phyloP scores from a whole-genome alignment of 2,113 vertebrate species.

The Symphodus melops region DNA sequence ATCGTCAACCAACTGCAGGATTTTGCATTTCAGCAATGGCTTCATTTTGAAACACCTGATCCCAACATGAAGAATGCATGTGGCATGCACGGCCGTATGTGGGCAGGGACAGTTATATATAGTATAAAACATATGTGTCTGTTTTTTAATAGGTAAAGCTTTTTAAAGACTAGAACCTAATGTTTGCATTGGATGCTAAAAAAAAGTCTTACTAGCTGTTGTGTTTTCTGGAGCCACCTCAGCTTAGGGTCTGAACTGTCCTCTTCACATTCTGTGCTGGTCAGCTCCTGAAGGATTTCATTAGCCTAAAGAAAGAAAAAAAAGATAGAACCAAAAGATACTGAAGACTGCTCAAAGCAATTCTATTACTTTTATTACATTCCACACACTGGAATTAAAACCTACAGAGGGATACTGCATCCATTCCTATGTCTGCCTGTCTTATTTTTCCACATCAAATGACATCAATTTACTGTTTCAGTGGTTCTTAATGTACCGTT shows the following conservation, averaged over 20 bases:
- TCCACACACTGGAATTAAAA: neutral
- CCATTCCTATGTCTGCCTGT: constrained; percentile 26
- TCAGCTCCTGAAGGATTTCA: constrained; percentile 30
- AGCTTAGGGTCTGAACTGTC: constrained; percentile 63
- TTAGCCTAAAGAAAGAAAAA: constrained; percentile 53
- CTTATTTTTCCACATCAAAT: constrained; percentile 37
- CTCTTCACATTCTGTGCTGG: constrained; percentile 46
- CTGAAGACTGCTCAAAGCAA: neutral
- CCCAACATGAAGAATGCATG: too few species aligned
- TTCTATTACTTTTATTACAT: neutral
- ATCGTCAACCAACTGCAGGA: too few species aligned
- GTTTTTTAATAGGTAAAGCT: too few species aligned
- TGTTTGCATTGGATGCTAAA: too few species aligned
- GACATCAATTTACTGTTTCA: constrained; percentile 70
- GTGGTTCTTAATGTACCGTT: constrained; percentile 70
- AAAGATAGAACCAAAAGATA: constrained; percentile 30
- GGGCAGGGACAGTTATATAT: too few species aligned
- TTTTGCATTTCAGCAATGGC: too few species aligned
- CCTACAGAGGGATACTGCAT: neutral
- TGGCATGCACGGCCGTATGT: too few species aligned
- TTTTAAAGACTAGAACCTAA: too few species aligned
- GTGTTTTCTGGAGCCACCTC: constrained; percentile 78
- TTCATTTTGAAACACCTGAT: too few species aligned
- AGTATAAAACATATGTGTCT: too few species aligned
- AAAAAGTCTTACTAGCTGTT: constrained; percentile 77